A percentile compares a stretch with the other conserved stretches of the same genome.
phyloP scores from a whole-genome alignment of 2,888 invertebrate genomes.

The Heliconius cydno region DNA sequence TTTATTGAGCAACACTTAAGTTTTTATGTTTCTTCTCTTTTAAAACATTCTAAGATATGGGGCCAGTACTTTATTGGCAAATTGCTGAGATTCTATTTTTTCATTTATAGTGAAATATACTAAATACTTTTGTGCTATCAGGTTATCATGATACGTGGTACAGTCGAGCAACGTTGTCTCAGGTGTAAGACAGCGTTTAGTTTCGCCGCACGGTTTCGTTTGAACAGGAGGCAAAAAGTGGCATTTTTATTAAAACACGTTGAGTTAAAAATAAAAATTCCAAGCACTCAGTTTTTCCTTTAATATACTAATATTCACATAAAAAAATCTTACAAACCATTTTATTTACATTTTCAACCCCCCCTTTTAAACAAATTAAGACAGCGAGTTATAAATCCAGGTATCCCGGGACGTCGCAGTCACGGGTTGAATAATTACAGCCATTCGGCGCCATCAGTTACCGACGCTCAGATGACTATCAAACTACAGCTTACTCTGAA shows the following conservation, averaged over 20 bases:
- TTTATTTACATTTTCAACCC: background rate
- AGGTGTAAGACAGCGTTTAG: no score
- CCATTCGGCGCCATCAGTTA: constrained; percentile 41
- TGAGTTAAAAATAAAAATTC: no score
- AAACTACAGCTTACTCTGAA: constrained; percentile 19
- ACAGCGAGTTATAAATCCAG: constrained; percentile 44
- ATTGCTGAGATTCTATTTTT: no score
- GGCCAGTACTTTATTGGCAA: background rate
- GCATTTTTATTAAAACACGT: no score
- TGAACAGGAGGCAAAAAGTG: no score
- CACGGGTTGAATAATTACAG: constrained; percentile 41
- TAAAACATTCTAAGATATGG: background rate
- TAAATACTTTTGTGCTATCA: no score
- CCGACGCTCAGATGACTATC: constrained; percentile 30
- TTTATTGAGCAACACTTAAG: background rate
- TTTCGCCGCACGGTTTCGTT: no score
- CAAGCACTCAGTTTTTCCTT: no score
- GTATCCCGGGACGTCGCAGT: constrained; percentile 40
- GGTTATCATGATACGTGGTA: no score
- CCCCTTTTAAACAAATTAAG: constrained; percentile 29
- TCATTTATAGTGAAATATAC: no score
- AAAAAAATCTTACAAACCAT: background rate
- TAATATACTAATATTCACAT: background rate
- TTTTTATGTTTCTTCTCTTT: background rate
- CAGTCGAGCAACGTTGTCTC: no score